These are phyloP conservation scores for Buphagus erythrorhynchus DNA, from an alignment of 2,797 vertebrate genomes.

Conservation along the genomic window DNA sequence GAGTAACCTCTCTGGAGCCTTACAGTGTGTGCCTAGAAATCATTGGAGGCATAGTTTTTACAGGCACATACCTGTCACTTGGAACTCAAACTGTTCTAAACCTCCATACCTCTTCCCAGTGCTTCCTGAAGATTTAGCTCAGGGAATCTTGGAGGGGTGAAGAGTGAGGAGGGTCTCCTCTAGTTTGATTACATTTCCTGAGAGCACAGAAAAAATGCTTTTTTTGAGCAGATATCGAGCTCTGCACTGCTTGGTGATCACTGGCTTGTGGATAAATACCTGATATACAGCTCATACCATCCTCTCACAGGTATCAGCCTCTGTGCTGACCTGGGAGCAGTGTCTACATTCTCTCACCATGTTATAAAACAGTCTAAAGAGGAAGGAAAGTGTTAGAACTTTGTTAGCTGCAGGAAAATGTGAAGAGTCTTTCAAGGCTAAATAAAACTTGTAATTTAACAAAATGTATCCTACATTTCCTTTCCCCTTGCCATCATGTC, in stretches of 20 bases:
- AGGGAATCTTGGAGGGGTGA: background rate
- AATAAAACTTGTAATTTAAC: constrained; percentile 18
- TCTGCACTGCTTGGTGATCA: background rate
- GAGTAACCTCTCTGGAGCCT: background rate
- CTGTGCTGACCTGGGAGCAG: background rate
- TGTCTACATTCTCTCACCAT: fast-evolving
- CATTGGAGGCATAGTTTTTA: background rate
- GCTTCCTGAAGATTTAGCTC: background rate
- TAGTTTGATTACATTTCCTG: background rate
- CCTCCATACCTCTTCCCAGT: background rate
- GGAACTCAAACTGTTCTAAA: background rate
- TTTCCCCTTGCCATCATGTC: background rate
- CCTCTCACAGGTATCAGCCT: background rate
- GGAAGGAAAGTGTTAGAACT: background rate
- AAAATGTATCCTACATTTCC: background rate
- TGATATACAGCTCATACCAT: background rate
- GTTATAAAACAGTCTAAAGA: background rate
- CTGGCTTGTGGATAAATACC: background rate
- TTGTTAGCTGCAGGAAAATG: background rate
- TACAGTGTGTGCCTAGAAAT: background rate
- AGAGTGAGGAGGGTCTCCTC: fast-evolving
- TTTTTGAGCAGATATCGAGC: background rate
- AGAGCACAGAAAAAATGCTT: background rate
- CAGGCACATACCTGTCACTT: background rate
- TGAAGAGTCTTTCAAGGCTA: background rate